Percentiles rank a stretch among this genome's conserved stretches.
These are phyloP conservation scores for Colossoma macropomum DNA, from an alignment of 2,113 vertebrate genomes.

Conservation along the genomic window DNA sequence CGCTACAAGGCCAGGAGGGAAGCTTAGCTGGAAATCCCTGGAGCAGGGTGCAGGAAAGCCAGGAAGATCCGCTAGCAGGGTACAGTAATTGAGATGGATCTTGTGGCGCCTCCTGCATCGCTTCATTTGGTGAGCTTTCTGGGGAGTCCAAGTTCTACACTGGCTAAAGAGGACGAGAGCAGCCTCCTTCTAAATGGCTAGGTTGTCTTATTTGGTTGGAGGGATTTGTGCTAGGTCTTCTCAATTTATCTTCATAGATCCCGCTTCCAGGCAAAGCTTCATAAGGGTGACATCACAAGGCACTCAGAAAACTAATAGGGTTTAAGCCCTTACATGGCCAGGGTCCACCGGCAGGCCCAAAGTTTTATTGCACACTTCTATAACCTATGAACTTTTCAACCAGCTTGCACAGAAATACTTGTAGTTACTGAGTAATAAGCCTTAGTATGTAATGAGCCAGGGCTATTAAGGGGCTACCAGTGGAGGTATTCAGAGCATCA, in stretches of 20 bases:
- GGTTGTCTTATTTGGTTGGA: constrained; percentile 6
- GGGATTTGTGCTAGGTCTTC: background rate
- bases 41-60: constrained; percentile 2
- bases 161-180: background rate
- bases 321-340: too few relatives aligned
- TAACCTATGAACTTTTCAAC: too few relatives aligned
- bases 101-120: constrained; percentile 3
- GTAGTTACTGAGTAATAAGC: too few relatives aligned
- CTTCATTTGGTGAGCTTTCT: constrained; percentile 3
- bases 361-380: too few relatives aligned
- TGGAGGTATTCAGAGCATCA: too few relatives aligned
- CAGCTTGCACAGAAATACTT: too few relatives aligned
- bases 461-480: too few relatives aligned
- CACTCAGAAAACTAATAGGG: background rate
- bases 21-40: constrained; percentile 35
- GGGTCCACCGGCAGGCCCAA: too few relatives aligned
- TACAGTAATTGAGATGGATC: constrained; percentile 28
- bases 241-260: background rate
- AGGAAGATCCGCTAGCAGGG: background rate
- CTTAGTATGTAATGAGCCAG: too few relatives aligned
- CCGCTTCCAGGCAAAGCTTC: constrained; percentile 5
- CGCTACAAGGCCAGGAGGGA: background rate
- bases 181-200: background rate
- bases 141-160: background rate
- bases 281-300: background rate